A percentile compares a stretch with the other conserved stretches of the same genome.
Conservation (phyloP, 2,113 vertebrate species). For the Himantopus leucocephalus region DNA sequence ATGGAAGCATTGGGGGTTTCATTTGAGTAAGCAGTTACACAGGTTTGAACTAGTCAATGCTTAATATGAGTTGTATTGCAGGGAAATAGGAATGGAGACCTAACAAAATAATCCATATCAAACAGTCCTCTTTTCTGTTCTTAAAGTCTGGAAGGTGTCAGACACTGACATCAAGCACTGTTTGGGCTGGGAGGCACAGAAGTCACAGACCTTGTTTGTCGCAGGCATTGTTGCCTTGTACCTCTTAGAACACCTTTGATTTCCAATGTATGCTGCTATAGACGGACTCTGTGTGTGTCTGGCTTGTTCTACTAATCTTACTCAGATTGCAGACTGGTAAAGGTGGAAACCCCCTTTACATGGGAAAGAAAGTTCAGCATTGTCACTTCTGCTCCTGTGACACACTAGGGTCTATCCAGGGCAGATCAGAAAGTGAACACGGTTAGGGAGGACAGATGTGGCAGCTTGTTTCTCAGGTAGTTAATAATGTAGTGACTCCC, state of each 20-base stretch:
- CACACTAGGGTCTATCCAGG: neutral
- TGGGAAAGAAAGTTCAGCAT: neutral
- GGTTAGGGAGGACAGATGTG: neutral
- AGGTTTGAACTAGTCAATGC: neutral
- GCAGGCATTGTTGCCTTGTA: neutral
- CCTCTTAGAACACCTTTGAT: neutral
- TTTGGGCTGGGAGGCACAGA: neutral
- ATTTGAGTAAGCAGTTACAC: neutral
- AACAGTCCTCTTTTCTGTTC: neutral
- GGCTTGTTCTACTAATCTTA: neutral
- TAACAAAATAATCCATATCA: neutral
- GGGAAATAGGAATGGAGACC: neutral
- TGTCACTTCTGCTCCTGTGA: neutral
- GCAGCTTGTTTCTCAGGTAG: neutral
- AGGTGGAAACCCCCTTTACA: neutral
- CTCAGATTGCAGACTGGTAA: neutral
- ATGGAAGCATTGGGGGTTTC: neutral
- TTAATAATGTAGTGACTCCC: neutral
- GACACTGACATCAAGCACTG: neutral
- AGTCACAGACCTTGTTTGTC: neutral
- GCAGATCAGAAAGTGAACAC: neutral
- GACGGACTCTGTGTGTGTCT: neutral
- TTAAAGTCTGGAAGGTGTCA: neutral
- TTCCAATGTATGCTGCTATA: neutral
- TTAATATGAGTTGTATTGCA: neutral